Evolutionary conservation across 2,888 invertebrate species (phyloP), one percentile per base, ranked within the genome.

Genomic region (Laothoe populi): DNA sequence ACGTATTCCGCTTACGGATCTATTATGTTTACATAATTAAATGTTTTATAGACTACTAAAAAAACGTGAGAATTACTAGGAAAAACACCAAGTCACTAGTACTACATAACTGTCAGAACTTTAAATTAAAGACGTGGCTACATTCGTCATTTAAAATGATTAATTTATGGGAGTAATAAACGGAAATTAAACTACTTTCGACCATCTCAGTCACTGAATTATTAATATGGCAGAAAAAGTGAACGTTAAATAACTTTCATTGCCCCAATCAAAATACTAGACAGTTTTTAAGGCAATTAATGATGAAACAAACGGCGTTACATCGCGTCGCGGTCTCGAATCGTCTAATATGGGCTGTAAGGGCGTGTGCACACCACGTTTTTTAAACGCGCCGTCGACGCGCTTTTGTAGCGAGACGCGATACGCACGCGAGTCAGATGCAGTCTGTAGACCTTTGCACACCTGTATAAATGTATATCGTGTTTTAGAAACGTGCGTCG

Each of bases 211-310:
- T 16, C 19, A n/a, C 16, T 44, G 35, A 31, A 13, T 53, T n/a
- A n/a, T 24, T 53, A 16, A 53, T 44, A 53, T 4, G 13, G 38
- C 35, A 35, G 19, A 53, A 53, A 31, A 35, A 53, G 53, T 53
- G 53, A 53, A 53, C 19, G 44, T 44, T 8, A 44, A 19, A 19
- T 16, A 19, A 35, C 53, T 31, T 53, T 53, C 31, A 53, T 53
- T 53, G 19, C 19, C 19, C 19, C 35, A 53, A 53, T 53, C 35
- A 53, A 53, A 53, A 53, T 53, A 53, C 53, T 53, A 53, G 31
- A 53, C 35, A 53, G 31, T 53, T 53, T 53, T 53, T 35, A 53
- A 53, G 35, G 19, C 35, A 53, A 53, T 53, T 53, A 53, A 31
- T 35, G 35, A 53, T 35, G 31, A 31, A 53, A 53, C 53, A 53